Conservation (phyloP, 1,140 invertebrate genomes). For the Maniola jurtina region DNA sequence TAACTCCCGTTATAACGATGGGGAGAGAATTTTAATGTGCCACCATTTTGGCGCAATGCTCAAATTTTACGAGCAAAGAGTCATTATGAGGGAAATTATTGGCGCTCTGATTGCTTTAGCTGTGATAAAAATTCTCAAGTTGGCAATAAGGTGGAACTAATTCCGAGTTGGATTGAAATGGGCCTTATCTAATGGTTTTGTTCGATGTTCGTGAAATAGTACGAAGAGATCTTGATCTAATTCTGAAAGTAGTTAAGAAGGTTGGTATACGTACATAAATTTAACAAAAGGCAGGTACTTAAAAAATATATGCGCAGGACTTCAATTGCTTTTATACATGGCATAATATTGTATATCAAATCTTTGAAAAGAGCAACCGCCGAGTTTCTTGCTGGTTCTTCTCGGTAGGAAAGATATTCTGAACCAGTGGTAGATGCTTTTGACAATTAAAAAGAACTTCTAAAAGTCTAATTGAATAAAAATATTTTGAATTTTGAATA, state of each 20-base stretch:
- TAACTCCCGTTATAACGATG: constrained; percentile 75
- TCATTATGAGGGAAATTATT: constrained; percentile 79
- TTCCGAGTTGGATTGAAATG: constrained; percentile 65
- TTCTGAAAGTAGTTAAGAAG: not conserved
- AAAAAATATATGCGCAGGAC: too few relatives aligned
- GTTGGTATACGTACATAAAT: not conserved
- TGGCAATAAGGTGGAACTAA: constrained; percentile 78
- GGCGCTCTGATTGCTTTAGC: constrained; percentile 76
- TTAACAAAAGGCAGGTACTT: not conserved
- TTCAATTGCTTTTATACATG: too few relatives aligned
- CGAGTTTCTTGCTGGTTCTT: too few relatives aligned
- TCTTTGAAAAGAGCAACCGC: too few relatives aligned
- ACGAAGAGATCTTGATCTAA: not conserved
- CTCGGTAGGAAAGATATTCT: too few relatives aligned
- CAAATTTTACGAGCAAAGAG: constrained; percentile 75
- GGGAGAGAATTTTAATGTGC: constrained; percentile 77
- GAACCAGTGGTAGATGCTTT: too few relatives aligned
- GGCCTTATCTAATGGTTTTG: constrained; percentile 51
- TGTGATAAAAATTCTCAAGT: constrained; percentile 78
- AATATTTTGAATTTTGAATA: too few relatives aligned
- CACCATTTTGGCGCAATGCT: constrained; percentile 78
- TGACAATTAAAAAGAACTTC: too few relatives aligned
- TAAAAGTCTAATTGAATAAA: too few relatives aligned
- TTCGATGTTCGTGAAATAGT: not conserved
- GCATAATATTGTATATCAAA: too few relatives aligned